Base-by-base conservation (phyloP, 1,140 invertebrate genomes). In the Neomicropteryx cornuta region DNA sequence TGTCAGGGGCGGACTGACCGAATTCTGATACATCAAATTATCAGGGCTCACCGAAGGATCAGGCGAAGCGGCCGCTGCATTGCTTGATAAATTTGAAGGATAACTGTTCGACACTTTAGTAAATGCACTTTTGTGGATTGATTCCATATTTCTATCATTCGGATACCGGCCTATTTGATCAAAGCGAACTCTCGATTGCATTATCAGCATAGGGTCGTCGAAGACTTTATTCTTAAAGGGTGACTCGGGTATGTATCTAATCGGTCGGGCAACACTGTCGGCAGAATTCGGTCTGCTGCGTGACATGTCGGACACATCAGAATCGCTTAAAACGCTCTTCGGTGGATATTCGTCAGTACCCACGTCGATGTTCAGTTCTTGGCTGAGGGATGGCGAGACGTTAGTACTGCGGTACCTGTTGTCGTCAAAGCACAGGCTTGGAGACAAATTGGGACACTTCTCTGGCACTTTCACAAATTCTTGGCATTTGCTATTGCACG, bases 41-140 rank as follows among this genome's bases (percentile, higher is more conserved):
- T 84, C 82, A 0, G 83, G 83, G 42, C 82, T 85, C 5, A 82
- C 66, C 0, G 81, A 81, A 8, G 80, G 71, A 48, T 62, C 73
- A 6, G 76, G 79, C 1, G 78, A 75, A 5, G 70, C 49, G 38
- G 73, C 60, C 22, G 58, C 47, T 19, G 47, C 38, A 33, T 52
- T 63, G 37, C 62, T 27, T 27, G 23, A 27, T n/a, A n/a, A n/a
- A n/a, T n/a, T n/a, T n/a, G n/a, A n/a, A 13, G 65, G 44, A 5
- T 65, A 52, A 17, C 70, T 60, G 16, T 60, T 69, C 5, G 68
- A 57, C 5, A 87, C 83, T 65, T 87, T 87, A 1, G 83, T 86
- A 41, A 87, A 87, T 2, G 83, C 83, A 56, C 83, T 86, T 46
- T 78, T 75, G 22, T 68, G 56, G 1, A 66, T 68, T 47, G 59